A percentile compares a stretch with the other conserved stretches of the same genome.
Conservation (phyloP, 2,113 vertebrate species). For the Ammospiza caudacuta region DNA sequence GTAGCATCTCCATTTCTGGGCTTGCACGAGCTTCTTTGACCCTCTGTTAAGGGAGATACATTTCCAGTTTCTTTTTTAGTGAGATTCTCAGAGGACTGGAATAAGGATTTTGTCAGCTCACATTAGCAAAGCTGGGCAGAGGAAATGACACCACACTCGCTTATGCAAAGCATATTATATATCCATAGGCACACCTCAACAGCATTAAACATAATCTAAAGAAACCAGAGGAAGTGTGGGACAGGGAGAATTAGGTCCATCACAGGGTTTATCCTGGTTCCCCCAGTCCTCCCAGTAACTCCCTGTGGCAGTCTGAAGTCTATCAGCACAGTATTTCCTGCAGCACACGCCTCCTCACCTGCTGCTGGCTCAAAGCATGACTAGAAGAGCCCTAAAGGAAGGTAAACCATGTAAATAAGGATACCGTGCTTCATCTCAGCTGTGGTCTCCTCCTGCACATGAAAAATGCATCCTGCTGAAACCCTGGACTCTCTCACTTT, state of each 20-base stretch:
- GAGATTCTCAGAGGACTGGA: neutral
- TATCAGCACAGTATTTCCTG: neutral
- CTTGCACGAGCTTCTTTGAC: neutral
- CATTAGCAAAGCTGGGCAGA: slow-evolving; percentile 8
- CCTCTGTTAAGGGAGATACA: neutral
- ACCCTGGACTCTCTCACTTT: neutral
- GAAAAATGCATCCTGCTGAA: neutral
- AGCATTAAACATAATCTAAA: neutral
- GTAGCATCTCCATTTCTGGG: neutral
- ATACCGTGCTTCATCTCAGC: neutral
- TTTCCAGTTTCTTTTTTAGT: neutral
- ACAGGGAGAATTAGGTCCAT: neutral
- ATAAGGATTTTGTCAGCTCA: neutral
- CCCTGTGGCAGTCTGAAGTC: neutral
- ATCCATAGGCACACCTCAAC: neutral
- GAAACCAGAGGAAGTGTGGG: neutral
- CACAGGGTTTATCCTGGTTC: neutral
- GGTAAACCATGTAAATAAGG: neutral
- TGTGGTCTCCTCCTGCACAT: neutral
- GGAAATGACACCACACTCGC: neutral
- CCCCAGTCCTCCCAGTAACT: neutral
- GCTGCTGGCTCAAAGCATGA: neutral
- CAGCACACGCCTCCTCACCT: neutral
- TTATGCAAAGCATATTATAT: neutral
- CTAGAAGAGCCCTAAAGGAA: neutral